These are phyloP conservation scores for Agonopterix arenella DNA, from an alignment of 2,888 invertebrate species.

Conservation along the genomic window DNA sequence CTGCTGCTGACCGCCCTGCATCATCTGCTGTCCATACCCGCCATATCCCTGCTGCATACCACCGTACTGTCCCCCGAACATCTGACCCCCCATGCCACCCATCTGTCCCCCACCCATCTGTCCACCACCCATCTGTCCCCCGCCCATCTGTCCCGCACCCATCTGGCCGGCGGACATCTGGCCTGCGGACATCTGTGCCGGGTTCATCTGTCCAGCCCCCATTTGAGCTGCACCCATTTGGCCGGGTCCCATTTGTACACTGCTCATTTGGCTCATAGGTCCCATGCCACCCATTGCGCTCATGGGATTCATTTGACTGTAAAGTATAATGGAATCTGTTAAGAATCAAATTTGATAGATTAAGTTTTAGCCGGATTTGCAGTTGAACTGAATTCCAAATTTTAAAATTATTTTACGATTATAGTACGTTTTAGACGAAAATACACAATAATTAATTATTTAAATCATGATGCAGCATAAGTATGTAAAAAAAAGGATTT, in stretches of 20 bases:
- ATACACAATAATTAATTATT: too few relatives aligned
- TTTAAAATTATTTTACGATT: too few relatives aligned
- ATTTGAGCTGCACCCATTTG: conserved; percentile 58
- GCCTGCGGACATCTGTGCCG: conserved; percentile 49
- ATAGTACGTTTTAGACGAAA: too few relatives aligned
- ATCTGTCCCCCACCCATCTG: conserved; percentile 64
- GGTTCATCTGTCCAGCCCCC: conserved; percentile 52
- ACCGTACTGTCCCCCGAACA: conserved; percentile 79
- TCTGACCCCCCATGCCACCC: conserved; percentile 70
- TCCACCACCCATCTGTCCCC: conserved; percentile 52
- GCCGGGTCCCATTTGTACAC: conserved; percentile 50
- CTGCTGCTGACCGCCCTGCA: conserved; percentile 71
- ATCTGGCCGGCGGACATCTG: conserved; percentile 59
- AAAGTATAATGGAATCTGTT: background rate
- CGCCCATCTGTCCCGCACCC: conserved; percentile 50
- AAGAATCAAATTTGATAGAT: too few relatives aligned
- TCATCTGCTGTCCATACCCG: conserved; percentile 68
- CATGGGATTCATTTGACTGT: conserved; percentile 70
- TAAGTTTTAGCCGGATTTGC: too few relatives aligned
- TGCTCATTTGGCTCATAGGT: conserved; percentile 58
- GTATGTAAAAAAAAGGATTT: too few relatives aligned
- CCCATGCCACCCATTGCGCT: conserved; percentile 63
- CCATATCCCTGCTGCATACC: conserved; percentile 78
- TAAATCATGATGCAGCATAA: too few relatives aligned
- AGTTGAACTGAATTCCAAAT: too few relatives aligned